Percentiles rank a stretch among this genome's conserved stretches.
Conservation (phyloP, 1,140 invertebrate genomes). For the Gerris buenoi region DNA sequence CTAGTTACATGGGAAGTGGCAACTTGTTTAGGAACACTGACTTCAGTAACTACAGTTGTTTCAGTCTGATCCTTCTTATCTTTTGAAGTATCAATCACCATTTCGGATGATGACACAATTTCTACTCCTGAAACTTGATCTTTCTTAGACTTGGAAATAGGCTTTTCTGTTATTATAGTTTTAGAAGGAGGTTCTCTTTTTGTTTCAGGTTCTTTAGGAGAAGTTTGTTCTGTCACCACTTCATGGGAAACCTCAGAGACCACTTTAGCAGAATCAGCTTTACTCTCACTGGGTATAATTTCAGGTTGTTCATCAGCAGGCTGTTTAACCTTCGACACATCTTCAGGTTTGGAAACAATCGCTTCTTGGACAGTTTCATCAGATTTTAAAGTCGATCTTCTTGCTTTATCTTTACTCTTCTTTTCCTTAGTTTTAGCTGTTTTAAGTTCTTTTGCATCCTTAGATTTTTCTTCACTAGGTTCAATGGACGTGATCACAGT, state of each 20-base stretch:
- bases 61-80: neutral
- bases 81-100: neutral
- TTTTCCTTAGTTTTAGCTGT: neutral
- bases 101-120: neutral
- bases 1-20: neutral
- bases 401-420: neutral
- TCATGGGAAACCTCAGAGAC: neutral
- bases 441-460: neutral
- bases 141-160: no score
- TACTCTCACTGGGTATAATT: neutral
- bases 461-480: neutral
- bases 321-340: neutral
- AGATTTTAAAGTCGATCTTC: neutral
- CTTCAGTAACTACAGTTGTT: neutral
- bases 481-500: neutral
- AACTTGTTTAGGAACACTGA: neutral
- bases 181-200: neutral
- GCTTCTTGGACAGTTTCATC: slow-evolving; percentile 3
- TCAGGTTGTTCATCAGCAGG: neutral
- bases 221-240: neutral
- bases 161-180: no score
- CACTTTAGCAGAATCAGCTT: neutral
- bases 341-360: neutral
- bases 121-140: neutral
- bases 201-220: neutral